These are phyloP conservation scores for Callyntrura sp. DNA, from an alignment of 2,888 invertebrate species.

Conservation along the genomic window DNA sequence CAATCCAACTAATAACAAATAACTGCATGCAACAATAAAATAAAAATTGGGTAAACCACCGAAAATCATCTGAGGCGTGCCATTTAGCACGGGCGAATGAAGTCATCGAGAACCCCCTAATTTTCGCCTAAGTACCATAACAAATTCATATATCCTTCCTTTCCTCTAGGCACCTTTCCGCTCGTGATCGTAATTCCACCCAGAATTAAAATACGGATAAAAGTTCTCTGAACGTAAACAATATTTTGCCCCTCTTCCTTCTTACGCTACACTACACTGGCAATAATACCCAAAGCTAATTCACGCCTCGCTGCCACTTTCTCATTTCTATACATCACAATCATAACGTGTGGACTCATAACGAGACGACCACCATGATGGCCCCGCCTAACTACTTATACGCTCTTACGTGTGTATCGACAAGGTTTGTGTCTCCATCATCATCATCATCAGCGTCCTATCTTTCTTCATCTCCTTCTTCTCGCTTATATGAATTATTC, in stretches of 20 bases:
- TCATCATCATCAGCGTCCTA: not conserved
- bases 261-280: conserved; percentile 48
- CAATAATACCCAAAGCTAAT: conserved; percentile 70
- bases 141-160: not conserved
- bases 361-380: not conserved
- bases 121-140: not conserved
- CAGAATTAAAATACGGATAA: conserved; percentile 45
- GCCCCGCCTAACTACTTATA: not conserved
- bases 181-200: conserved; percentile 32
- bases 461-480: not conserved
- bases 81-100: not conserved
- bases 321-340: conserved; percentile 23
- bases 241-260: conserved; percentile 13
- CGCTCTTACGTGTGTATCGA: conserved; percentile 25
- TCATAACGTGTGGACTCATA: not conserved
- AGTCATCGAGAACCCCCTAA: not conserved
- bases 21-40: no score
- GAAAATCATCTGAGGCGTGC: not conserved
- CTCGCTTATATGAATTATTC: conserved; percentile 62
- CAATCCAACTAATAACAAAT: no score
- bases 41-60: no score
- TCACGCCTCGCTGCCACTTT: conserved; percentile 67
- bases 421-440: not conserved
- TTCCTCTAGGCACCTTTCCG: conserved; percentile 26
- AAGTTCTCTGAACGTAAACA: conserved; percentile 28